A percentile compares a stretch with the other conserved stretches of the same genome.
phyloP scores from a whole-genome alignment of 2,113 vertebrate genomes.

The Micronycteris hirsuta region DNA sequence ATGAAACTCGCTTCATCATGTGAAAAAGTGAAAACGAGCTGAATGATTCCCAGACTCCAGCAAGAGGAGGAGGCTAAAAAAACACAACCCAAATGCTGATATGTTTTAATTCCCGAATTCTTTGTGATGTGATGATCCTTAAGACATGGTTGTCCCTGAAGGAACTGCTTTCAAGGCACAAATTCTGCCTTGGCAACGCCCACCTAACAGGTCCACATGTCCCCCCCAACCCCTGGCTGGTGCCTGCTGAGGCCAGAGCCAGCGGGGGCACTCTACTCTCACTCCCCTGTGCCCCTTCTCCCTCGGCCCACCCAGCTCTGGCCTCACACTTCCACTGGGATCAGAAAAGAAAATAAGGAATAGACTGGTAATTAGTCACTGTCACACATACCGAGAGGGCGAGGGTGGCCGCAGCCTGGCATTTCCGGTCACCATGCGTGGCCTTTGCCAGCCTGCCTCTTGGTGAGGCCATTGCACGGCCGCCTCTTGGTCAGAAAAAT shows the following conservation, averaged over 20 bases:
- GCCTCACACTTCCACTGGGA: not conserved
- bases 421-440: conserved; percentile 5
- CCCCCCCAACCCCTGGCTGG: not conserved
- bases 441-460: conserved; percentile 29
- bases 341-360: conserved; percentile 55
- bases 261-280: not conserved
- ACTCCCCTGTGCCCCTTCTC: not conserved
- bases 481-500: conserved; percentile 61
- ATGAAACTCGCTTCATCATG: not conserved
- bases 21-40: conserved; percentile 17
- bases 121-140: not conserved
- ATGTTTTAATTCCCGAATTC: not conserved
- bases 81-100: not conserved
- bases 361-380: conserved; percentile 55
- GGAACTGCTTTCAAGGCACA: not conserved
- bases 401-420: conserved; percentile 4
- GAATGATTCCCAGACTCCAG: not conserved
- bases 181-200: not conserved
- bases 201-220: not conserved
- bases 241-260: not conserved
- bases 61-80: not conserved
- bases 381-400: conserved; percentile 30
- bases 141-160: not conserved
- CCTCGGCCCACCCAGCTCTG: not conserved
- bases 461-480: not conserved